Evolutionary conservation across 2,888 invertebrate genomes (phyloP).

Genomic region (Drosophila lacicola): DNA sequence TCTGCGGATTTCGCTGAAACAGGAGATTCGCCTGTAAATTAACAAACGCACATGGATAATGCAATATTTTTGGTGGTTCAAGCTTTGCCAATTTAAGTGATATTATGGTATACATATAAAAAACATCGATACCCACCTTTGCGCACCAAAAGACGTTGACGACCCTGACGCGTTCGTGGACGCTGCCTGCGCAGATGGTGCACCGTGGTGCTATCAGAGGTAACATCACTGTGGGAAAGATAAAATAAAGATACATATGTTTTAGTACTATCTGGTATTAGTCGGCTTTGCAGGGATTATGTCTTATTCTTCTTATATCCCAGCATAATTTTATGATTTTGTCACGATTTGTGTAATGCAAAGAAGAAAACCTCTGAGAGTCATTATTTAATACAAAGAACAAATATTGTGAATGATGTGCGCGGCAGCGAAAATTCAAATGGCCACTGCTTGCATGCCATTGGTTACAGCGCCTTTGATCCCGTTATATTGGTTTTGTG

Average conservation of each 20-base stretch:
- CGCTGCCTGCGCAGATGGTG: conserved; percentile 31
- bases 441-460: background rate
- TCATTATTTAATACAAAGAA: background rate
- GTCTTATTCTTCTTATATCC: too few relatives aligned
- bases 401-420: too few relatives aligned
- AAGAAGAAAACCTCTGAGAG: too few relatives aligned
- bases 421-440: too few relatives aligned
- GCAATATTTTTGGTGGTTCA: conserved; percentile 29
- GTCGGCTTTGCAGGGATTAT: too few relatives aligned
- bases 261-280: background rate
- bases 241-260: background rate
- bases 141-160: conserved; percentile 58
- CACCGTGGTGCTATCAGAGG: background rate
- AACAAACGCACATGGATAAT: conserved; percentile 41
- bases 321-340: too few relatives aligned
- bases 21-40: conserved; percentile 81
- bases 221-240: conserved; percentile 13
- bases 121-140: conserved; percentile 54
- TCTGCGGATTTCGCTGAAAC: conserved; percentile 79
- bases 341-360: too few relatives aligned
- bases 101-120: background rate
- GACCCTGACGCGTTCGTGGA: conserved; percentile 35
- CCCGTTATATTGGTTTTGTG: background rate
- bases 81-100: conserved; percentile 54
- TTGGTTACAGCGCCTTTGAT: background rate